Percentiles rank a stretch among this genome's conserved stretches.
These are phyloP conservation scores for Ophioderma brevispina DNA, from an alignment of 35 echinoderm and acorn worm genomes.

Conservation along the genomic window DNA sequence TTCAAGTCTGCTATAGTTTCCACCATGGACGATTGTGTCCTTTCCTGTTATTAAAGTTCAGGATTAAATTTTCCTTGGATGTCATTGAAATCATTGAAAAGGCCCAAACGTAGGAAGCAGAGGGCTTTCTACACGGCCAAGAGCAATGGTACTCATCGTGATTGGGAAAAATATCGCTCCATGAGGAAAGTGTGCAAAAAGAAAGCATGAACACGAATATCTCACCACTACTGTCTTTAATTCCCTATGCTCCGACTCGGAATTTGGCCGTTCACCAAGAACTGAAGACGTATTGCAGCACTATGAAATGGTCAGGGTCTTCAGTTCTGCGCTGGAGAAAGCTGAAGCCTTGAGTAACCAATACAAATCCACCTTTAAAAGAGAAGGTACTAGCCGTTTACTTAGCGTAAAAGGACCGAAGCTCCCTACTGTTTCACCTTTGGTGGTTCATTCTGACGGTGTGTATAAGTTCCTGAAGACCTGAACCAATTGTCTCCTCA, in stretches of 20 bases:
- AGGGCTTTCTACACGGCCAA: conserved; percentile 19
- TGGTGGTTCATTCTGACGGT: background rate
- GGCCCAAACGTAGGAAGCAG: background rate
- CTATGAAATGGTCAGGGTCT: background rate
- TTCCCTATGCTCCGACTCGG: background rate
- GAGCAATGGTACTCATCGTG: background rate
- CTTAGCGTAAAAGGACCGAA: background rate
- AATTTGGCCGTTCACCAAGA: background rate
- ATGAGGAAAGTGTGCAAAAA: background rate
- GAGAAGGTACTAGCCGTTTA: background rate
- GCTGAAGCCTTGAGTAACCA: background rate
- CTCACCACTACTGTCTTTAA: conserved; percentile 11
- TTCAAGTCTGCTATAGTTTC: background rate
- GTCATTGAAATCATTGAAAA: background rate
- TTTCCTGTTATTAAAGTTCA: background rate
- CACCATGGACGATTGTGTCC: background rate
- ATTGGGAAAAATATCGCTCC: background rate
- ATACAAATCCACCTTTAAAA: background rate
- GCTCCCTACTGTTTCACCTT: background rate
- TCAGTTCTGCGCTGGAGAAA: background rate
- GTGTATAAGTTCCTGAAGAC: background rate
- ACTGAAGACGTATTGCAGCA: background rate
- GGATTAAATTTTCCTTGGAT: conserved; percentile 7
- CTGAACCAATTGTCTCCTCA: too few relatives aligned
- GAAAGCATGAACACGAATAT: background rate